Percentiles rank a stretch among this genome's conserved stretches.
Evolutionary conservation across 2,888 invertebrate genomes (phyloP).

Genomic region (Arrhopalites spinosus): DNA sequence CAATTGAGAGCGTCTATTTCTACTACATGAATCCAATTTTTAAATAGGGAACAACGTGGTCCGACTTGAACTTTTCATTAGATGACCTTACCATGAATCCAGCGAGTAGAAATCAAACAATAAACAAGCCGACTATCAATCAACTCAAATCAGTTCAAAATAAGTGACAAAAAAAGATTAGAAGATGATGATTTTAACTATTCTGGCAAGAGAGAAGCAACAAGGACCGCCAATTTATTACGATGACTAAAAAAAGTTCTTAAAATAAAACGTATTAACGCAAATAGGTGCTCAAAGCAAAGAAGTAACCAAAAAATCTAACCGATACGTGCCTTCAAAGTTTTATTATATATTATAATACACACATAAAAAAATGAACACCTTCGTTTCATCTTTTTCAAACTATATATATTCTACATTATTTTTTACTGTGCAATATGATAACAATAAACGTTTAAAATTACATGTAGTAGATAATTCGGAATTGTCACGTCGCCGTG

Average conservation of each 20-base stretch:
- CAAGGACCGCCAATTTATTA: neutral
- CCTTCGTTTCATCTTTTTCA: conserved; percentile 1
- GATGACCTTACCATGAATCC: conserved; percentile 49
- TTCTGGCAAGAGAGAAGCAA: too few species aligned
- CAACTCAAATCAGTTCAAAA: conserved; percentile 44
- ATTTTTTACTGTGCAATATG: neutral
- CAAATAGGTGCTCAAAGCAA: conserved; percentile 29
- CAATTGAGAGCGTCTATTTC: too few species aligned
- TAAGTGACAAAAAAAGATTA: conserved; percentile 15
- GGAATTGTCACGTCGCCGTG: too few species aligned
- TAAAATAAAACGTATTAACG: conserved; percentile 23
- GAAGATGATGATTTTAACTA: neutral
- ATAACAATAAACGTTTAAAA: too few species aligned
- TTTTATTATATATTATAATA: conserved; percentile 5
- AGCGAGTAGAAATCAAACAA: conserved; percentile 33
- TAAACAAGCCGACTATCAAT: conserved; percentile 52
- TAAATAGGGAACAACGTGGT: conserved; percentile 55
- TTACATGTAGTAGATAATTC: too few species aligned
- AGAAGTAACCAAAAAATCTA: conserved; percentile 23
- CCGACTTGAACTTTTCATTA: conserved; percentile 54
- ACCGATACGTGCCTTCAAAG: conserved; percentile 29
- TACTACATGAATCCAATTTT: too few species aligned
- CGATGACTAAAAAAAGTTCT: neutral
- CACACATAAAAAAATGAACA: neutral
- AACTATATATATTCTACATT: neutral